Base-by-base conservation (phyloP, 1,140 invertebrate genomes). In the Diabrotica virgifera region DNA sequence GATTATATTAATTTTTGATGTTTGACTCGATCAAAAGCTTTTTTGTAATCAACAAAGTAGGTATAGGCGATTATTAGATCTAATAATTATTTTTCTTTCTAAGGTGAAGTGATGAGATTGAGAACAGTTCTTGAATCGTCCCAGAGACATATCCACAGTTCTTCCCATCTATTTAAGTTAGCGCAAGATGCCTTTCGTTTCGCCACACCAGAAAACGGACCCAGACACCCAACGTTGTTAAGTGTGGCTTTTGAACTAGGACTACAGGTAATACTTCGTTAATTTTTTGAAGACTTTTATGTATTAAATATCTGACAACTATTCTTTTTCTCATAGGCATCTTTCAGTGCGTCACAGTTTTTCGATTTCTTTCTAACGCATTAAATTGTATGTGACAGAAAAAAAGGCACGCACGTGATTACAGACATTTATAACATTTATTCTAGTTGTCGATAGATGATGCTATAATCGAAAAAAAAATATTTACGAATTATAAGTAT, bases 151-250 rank as follows among this genome's bases (percentile, higher is more conserved):
- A 91, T 94, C 66, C 90, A 92, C 71, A 90, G 88, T 75, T 90
- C 90, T 5, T 89, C 90, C 11, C 91, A 93, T 80, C 82, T 94
- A 66, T 93, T 92, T 80, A 90, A 92, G 70, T 80, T 94, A 36
- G 91, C 92, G 57, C 90, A 93, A 79, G 91, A 93, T 80, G 89
- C 90, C 35, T 89, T 93, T 79, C 85, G 90, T 36, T 90, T 91
- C 76, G 90, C 90, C 53, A 89, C 90, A 37, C 90, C 90, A 11
- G 84, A 89, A 68, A 87, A 88, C 76, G 86, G 87, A 51, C 83
- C 87, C 8, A 84, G 89, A 74, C 88, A 90, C 78, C 84, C 87
- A 65, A 86, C 88, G 2, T 80, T 92, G 52, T 82, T 94, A 4
- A 90, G 88, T 70, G 90, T 90, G 36, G 89, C 90, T 13, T 90